Conservation (phyloP, 2,888 invertebrate genomes). For the Pachycephus smyrnensis region DNA sequence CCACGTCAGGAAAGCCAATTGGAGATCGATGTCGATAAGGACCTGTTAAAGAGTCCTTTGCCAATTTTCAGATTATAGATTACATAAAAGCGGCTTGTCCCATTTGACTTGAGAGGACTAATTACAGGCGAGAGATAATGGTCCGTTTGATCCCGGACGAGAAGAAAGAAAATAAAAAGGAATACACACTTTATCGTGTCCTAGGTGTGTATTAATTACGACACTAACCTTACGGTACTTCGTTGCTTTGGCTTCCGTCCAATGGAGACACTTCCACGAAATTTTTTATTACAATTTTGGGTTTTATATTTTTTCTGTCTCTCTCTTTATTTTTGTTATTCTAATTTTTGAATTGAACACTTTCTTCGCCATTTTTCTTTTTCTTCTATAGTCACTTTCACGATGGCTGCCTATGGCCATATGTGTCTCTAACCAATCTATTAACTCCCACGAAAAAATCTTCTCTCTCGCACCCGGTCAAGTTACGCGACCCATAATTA, state of each 20-base stretch:
- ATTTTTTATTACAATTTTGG: neutral
- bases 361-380: neutral
- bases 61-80: constrained; percentile 21
- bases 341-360: neutral
- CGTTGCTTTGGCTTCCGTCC: neutral
- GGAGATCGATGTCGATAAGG: constrained; percentile 33
- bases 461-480: neutral
- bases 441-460: neutral
- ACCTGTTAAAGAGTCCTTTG: constrained; percentile 15
- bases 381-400: neutral
- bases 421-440: neutral
- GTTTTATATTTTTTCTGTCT: neutral
- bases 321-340: neutral
- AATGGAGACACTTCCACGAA: neutral
- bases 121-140: constrained; percentile 17
- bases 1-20: constrained; percentile 31
- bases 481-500: constrained; percentile 30
- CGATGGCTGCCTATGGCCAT: neutral
- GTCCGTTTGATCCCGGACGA: constrained; percentile 8
- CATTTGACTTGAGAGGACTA: constrained; percentile 18
- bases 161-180: neutral
- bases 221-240: neutral
- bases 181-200: neutral
- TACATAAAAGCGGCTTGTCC: constrained; percentile 15
- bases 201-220: neutral